Evolutionary conservation across 2,797 vertebrate species (phyloP), one percentile per base, ranked within the genome.

Genomic region (Eremophila alpestris): DNA sequence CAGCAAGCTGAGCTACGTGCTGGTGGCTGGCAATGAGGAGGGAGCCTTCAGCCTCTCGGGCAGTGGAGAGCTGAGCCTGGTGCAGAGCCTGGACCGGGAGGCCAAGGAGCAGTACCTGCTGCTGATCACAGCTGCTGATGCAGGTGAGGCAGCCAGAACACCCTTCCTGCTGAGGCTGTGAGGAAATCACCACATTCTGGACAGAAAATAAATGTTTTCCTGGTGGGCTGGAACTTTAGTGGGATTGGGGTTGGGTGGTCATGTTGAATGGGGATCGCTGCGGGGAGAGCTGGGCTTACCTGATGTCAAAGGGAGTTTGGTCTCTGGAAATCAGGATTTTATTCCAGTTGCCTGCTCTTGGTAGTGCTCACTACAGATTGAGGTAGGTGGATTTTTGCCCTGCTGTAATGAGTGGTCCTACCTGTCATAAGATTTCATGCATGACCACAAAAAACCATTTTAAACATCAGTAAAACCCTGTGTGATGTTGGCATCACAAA

Each of bases 1-100:
- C 49, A 98, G 99, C 92, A 98, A 98, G 97, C 98, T 99, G 46
- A 99, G 98, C 34, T 99, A 99, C 29, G 85, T 98, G 86, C 98
- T 99, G 11, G 97, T 97, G 23, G 96, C 97, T 48, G 99, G 99
- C 29, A 99, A 99, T 9, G 99, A 99, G 43, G 98, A 98, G 20
- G 98, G 97, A 4, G 98, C 98, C 1, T 99, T 99, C 93, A 98
- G 96, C 55, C 98, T 99, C 58, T 99, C 99, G 0, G 97, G 98
- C 70, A 98, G 95, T 1, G 99, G 99, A 9, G 99, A 99, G 92
- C 98, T 99, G 52, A 97, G 97, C 79, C 96, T 99, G 75, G 98
- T 97, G 23, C 98, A 92, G 90, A 99, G 98, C 55, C 98, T 99
- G 80, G 99, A 99, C 97, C 98, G 99, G 1, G 99, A 99, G 87